Percentiles rank a stretch among this genome's conserved stretches.
phyloP scores from a whole-genome alignment of 2,797 vertebrate species.

The Mus minutoides region DNA sequence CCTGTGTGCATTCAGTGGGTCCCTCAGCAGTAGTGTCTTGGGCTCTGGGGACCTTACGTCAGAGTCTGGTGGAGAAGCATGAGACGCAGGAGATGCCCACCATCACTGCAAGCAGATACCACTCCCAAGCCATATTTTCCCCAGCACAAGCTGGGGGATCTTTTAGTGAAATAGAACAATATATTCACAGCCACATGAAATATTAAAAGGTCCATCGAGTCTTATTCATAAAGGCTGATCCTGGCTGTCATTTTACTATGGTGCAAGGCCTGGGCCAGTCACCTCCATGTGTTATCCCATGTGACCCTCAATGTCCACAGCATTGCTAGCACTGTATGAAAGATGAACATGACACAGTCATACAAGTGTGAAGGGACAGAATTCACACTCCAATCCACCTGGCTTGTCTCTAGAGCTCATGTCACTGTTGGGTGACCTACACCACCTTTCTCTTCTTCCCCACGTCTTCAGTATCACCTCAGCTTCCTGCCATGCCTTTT shows the following conservation, averaged over 20 bases:
- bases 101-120: fast-evolving
- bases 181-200: neutral
- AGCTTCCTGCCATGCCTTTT: neutral
- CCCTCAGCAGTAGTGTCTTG: neutral
- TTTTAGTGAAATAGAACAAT: neutral
- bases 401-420: neutral
- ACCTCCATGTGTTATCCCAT: fast-evolving
- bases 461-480: no score
- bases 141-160: fast-evolving
- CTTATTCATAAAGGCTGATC: neutral
- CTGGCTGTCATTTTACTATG: neutral
- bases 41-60: neutral
- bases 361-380: no score
- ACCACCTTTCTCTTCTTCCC: no score
- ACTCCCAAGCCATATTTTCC: neutral
- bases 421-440: no score
- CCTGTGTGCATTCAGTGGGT: neutral
- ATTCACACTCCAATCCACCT: neutral
- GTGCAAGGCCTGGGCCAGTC: neutral
- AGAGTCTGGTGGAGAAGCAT: fast-evolving
- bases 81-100: neutral
- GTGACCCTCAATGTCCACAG: neutral
- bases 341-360: neutral
- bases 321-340: no score
- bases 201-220: neutral